These are phyloP conservation scores for Mythimna lalbum DNA, from an alignment of 2,888 invertebrate species.

Conservation along the genomic window DNA sequence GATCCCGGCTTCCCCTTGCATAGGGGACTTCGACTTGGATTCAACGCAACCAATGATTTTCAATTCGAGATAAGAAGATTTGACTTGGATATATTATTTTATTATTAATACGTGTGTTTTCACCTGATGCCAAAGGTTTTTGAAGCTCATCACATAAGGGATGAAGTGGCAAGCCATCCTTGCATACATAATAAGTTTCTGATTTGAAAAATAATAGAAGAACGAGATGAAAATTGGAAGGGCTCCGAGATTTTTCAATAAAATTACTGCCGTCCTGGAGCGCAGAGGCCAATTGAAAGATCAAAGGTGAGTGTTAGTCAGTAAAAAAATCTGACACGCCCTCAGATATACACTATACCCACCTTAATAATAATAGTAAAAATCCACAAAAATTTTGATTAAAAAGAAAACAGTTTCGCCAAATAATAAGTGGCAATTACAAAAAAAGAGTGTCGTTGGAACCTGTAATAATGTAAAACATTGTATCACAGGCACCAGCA, in stretches of 20 bases:
- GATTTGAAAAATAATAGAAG: neutral
- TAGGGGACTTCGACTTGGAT: slow-evolving; percentile 68
- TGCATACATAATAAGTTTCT: slow-evolving; percentile 9
- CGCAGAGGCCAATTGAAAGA: too few species aligned
- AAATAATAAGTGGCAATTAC: too few species aligned
- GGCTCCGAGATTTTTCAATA: neutral
- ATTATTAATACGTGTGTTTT: slow-evolving; percentile 70
- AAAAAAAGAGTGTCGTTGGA: too few species aligned
- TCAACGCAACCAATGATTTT: slow-evolving; percentile 79
- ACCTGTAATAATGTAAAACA: too few species aligned
- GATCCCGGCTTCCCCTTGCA: slow-evolving; percentile 76
- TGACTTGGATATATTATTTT: slow-evolving; percentile 72
- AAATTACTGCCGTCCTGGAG: too few species aligned
- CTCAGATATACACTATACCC: too few species aligned
- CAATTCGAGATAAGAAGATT: slow-evolving; percentile 84
- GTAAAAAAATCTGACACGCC: too few species aligned
- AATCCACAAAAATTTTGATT: too few species aligned
- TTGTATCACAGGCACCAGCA: too few species aligned
- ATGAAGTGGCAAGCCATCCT: neutral
- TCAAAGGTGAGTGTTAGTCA: too few species aligned
- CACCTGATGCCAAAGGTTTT: slow-evolving; percentile 21
- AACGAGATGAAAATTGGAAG: neutral
- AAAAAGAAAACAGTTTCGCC: too few species aligned
- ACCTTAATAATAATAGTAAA: too few species aligned
- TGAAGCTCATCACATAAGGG: neutral